These are phyloP conservation scores for Lamprotornis superbus DNA, from an alignment of 2,113 vertebrate genomes.

Conservation along the genomic window DNA sequence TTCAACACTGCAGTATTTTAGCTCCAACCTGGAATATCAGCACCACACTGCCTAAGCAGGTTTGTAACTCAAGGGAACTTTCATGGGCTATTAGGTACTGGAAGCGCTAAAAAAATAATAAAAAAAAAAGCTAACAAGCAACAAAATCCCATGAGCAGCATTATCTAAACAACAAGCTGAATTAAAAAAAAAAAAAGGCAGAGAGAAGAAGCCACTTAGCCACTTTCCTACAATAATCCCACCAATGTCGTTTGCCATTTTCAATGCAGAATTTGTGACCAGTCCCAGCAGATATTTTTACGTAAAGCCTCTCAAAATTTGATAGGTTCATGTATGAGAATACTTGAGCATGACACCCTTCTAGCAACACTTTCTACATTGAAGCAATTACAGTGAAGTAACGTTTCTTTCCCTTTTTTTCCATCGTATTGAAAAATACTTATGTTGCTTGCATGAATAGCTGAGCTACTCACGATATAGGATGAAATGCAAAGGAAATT, in stretches of 20 bases:
- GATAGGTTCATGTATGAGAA: neutral
- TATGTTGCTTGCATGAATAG: neutral
- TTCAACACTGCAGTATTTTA: neutral
- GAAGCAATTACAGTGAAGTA: neutral
- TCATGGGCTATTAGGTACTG: neutral
- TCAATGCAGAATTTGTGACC: neutral
- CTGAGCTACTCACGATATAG: neutral
- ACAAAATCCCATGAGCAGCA: neutral
- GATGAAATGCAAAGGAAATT: neutral
- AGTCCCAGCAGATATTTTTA: neutral
- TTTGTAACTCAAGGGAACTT: neutral
- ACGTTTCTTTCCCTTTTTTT: fast-evolving
- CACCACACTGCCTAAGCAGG: neutral
- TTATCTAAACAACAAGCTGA: neutral
- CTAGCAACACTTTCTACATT: neutral
- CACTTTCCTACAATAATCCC: neutral
- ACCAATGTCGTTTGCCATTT: neutral
- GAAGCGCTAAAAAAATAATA: neutral
- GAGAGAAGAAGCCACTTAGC: neutral
- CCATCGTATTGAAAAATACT: neutral
- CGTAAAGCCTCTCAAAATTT: neutral
- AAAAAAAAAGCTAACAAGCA: neutral
- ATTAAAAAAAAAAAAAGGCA: neutral
- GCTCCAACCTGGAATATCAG: neutral
- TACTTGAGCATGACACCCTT: neutral